phyloP scores from a whole-genome alignment of 2,888 invertebrate species.

The Venusia cambrica region DNA sequence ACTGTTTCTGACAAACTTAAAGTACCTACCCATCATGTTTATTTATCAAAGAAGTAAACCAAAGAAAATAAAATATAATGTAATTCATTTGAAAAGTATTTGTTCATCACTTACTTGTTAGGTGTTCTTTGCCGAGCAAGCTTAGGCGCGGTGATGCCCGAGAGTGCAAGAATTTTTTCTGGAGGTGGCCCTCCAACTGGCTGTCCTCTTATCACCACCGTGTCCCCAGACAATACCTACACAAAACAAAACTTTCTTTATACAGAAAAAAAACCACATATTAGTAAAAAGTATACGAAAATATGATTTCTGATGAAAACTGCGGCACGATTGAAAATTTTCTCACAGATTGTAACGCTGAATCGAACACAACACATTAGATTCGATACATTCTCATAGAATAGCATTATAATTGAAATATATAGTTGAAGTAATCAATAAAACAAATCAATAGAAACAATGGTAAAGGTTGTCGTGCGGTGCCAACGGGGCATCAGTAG shows the following conservation, averaged over 20 bases:
- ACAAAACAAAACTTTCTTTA: constrained; percentile 21
- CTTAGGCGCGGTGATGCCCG: constrained; percentile 95
- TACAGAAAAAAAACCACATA: no score
- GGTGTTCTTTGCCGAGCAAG: constrained; percentile 77
- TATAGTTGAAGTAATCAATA: no score
- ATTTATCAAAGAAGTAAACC: no score
- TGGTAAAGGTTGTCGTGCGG: constrained; percentile 31
- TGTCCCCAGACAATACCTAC: constrained; percentile 97
- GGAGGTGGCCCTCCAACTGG: constrained; percentile 94
- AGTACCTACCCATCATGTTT: no score
- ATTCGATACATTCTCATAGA: background rate
- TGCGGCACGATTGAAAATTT: background rate
- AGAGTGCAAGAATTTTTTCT: constrained; percentile 94
- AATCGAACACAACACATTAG: constrained; percentile 1
- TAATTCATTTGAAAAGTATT: no score
- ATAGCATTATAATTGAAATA: no score
- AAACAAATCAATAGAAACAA: no score
- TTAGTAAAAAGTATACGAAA: no score
- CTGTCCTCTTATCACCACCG: constrained; percentile 93
- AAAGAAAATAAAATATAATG: no score
- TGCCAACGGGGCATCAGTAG: constrained; percentile 71
- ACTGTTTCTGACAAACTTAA: no score
- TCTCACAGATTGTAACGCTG: constrained; percentile 1
- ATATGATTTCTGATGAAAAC: background rate
- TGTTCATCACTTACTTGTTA: constrained; percentile 56